These are phyloP conservation scores for Fregata magnificens DNA, from an alignment of 2,113 vertebrate genomes.

Conservation along the genomic window DNA sequence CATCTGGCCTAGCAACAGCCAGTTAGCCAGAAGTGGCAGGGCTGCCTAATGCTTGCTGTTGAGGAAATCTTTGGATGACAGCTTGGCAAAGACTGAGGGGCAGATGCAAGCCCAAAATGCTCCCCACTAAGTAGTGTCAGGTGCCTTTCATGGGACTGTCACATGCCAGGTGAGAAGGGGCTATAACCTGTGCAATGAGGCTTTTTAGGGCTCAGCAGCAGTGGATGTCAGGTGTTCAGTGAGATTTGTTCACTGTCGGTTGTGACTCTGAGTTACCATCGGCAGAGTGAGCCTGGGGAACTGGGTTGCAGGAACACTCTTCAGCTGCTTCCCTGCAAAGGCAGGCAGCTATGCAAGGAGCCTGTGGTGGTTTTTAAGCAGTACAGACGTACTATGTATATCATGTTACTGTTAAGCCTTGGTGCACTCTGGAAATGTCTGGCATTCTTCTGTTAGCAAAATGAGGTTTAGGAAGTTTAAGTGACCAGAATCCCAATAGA, in stretches of 20 bases:
- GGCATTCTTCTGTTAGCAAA: not conserved
- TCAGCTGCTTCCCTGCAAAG: not conserved
- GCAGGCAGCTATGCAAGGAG: not conserved
- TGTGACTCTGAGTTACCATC: not conserved
- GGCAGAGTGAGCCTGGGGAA: not conserved
- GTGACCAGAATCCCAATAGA: not conserved
- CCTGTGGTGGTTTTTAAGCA: not conserved
- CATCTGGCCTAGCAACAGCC: not conserved
- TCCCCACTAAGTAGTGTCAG: not conserved
- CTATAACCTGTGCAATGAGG: not conserved
- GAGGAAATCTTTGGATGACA: not conserved
- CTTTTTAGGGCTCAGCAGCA: not conserved
- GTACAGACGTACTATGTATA: not conserved
- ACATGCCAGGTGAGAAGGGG: not conserved
- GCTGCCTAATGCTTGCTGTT: not conserved
- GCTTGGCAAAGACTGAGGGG: not conserved
- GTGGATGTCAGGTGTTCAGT: not conserved
- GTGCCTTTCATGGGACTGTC: not conserved
- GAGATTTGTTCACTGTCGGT: not conserved
- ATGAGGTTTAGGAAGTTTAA: not conserved
- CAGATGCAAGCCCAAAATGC: not conserved
- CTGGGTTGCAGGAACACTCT: not conserved
- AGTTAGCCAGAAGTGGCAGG: not conserved
- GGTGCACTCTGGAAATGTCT: not conserved
- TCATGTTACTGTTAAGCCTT: not conserved